These are phyloP conservation scores for Aporrectodea caliginosa DNA, from an alignment of 1,140 invertebrate genomes.

Conservation along the genomic window DNA sequence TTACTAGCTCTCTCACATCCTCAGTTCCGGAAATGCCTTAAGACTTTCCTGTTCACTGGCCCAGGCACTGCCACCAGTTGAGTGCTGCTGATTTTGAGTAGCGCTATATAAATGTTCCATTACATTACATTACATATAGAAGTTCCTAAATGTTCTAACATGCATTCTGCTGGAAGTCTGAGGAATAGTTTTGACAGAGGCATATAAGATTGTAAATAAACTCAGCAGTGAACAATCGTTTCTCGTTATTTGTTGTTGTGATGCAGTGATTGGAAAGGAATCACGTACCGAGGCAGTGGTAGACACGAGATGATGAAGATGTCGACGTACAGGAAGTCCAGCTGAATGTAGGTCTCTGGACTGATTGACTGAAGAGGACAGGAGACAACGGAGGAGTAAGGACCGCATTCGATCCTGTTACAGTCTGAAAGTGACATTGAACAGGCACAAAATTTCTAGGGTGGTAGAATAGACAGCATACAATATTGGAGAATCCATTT, in stretches of 20 bases:
- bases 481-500: neutral
- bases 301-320: neutral
- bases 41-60: too few species aligned
- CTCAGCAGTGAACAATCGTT: neutral
- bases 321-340: neutral
- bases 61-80: too few species aligned
- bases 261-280: neutral
- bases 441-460: too few species aligned
- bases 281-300: neutral
- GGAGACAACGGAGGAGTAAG: neutral
- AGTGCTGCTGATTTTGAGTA: too few species aligned
- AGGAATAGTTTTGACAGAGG: neutral
- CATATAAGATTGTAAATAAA: neutral
- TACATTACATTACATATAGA: neutral
- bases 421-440: neutral
- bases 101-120: neutral
- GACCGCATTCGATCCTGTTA: neutral
- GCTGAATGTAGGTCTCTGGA: neutral
- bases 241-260: too few species aligned
- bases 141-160: neutral
- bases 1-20: too few species aligned
- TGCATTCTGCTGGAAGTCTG: neutral
- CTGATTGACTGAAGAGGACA: neutral
- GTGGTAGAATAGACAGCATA: too few species aligned
- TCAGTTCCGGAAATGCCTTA: too few species aligned